Conservation (phyloP, 2,113 vertebrate genomes). For the Irena cyanogastra region DNA sequence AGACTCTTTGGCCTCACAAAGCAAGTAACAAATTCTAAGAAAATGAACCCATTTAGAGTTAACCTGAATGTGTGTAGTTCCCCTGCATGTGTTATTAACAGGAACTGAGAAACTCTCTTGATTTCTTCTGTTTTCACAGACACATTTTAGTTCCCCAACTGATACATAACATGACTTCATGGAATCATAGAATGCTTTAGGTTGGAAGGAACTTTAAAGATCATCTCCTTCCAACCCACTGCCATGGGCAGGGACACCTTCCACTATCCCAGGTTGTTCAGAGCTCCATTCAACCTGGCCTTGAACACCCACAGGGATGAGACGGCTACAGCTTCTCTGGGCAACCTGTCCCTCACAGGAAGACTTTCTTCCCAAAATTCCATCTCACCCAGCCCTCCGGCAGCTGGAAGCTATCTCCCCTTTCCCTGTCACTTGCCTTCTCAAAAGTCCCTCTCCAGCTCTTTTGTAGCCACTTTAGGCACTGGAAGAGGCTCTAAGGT, state of each 20-base stretch:
- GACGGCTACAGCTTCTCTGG: neutral
- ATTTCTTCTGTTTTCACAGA: neutral
- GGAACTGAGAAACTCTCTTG: neutral
- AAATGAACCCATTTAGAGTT: neutral
- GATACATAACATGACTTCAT: neutral
- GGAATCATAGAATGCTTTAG: neutral
- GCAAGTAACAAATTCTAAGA: neutral
- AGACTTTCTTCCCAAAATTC: neutral
- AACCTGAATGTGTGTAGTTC: neutral
- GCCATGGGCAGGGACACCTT: neutral
- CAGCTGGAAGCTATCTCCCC: neutral
- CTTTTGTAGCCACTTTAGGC: neutral
- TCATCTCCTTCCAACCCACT: rapidly evolving
- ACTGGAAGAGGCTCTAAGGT: neutral
- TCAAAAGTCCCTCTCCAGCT: neutral
- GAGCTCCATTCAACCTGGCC: neutral
- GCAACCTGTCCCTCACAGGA: neutral
- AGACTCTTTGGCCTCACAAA: neutral
- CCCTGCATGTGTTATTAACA: neutral
- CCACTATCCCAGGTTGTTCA: neutral
- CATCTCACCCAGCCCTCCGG: too few species aligned
- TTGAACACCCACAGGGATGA: neutral
- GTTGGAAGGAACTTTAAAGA: neutral
- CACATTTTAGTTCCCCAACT: neutral
- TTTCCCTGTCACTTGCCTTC: neutral